Percentiles rank a stretch among this genome's conserved stretches.
phyloP scores from a whole-genome alignment of 2,113 vertebrate species.

The Ctenomys sociabilis region DNA sequence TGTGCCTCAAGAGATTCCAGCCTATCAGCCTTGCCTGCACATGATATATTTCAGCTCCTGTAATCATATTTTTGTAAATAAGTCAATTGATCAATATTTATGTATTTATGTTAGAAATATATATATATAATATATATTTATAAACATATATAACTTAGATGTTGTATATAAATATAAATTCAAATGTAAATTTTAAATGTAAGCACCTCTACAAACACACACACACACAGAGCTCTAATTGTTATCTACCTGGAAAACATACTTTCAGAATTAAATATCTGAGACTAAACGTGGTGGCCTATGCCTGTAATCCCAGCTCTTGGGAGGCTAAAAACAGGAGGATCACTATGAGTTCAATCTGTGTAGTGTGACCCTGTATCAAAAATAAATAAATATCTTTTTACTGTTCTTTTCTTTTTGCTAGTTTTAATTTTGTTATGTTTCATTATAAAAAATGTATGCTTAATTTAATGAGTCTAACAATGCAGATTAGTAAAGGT shows the following conservation, averaged over 20 bases:
- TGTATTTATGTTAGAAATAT: background rate
- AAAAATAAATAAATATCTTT: no score
- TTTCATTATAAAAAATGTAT: background rate
- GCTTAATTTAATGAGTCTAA: constrained; percentile 1
- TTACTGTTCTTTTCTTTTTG: background rate
- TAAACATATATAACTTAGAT: background rate
- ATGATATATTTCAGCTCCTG: background rate
- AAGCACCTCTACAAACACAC: background rate
- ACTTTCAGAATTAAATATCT: background rate
- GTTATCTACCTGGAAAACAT: background rate
- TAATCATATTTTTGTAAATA: background rate
- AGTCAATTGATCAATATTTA: background rate
- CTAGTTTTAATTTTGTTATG: background rate
- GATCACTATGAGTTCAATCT: no score
- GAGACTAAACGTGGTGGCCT: no score
- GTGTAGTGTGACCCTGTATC: no score
- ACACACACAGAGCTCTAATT: background rate
- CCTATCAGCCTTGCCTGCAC: background rate
- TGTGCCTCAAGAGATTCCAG: background rate
- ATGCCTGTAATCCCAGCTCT: no score
- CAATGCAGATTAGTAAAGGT: background rate
- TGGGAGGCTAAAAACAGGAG: no score
- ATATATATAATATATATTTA: background rate
- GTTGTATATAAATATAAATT: background rate
- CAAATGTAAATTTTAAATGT: background rate